Evolutionary conservation across 2,113 vertebrate species (phyloP), one percentile per base, ranked within the genome.

Genomic region (Holacanthus passer): DNA sequence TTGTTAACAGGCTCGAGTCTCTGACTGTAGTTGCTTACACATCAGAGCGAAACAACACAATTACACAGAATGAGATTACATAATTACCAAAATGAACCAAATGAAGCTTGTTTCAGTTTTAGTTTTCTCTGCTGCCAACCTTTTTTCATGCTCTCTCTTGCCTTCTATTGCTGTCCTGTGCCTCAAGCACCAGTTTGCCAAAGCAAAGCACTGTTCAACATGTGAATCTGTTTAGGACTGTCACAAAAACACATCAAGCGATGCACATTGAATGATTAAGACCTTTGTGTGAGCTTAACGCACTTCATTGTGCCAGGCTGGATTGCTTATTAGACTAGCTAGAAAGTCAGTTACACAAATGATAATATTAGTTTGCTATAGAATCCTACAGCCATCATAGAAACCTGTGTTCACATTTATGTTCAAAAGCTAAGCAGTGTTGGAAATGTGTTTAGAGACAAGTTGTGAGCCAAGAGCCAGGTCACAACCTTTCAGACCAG

Each of bases 11-110:
- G 24, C 52, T 39, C 0, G 3, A 19, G 14, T 68, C 35, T 48
- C 31, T 0, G 8, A n/a, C 32, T 29, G 17, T 17, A 47, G 37
- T 22, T 60, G 35, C 1, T 47, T 9, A 24, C 58, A 63, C 41
- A 50, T 45, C 13, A 55, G n/a, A 1, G 12, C 35, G 31, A 27
- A 71, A 66, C 4, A 67, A 67, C 37, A 35, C 47, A 55, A 48
- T 67, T 60, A 56, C 59, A 31, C 45, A 62, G 16, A 83, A 31
- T 62, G 41, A 71, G 31, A 52, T 71, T 24, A 32, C 29, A 29
- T 71, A 66, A 68, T 63, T 72, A 73, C 50, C 39, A 5, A 14
- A 37, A 68, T 45, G 24, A 69, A 73, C 43, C 29, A 76, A 79
- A 66, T n/a, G 4, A 63, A 31, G 48, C 27, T 60, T 24, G 37